phyloP scores from a whole-genome alignment of 2,888 invertebrate species.

The Graphium colonna region DNA sequence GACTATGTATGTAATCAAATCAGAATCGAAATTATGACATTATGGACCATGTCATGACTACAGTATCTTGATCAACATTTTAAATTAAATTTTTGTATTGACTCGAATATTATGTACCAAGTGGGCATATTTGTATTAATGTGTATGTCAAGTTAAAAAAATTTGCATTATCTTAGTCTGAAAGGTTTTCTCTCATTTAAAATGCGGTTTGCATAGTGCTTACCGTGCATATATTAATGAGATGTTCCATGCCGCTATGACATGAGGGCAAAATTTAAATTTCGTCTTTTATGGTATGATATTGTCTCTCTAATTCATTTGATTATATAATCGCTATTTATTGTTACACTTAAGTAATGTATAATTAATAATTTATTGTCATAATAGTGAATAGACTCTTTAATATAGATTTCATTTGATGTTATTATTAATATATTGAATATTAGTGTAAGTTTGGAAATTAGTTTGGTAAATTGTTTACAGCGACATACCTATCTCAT shows the following conservation, averaged over 20 bases:
- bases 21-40: slow-evolving; percentile 58
- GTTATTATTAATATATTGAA: slow-evolving; percentile 72
- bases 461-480: slow-evolving; percentile 60
- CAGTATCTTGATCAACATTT: slow-evolving; percentile 74
- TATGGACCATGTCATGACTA: slow-evolving; percentile 58
- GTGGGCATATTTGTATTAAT: slow-evolving; percentile 34
- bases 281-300: slow-evolving; percentile 72
- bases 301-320: slow-evolving; percentile 75
- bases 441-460: slow-evolving; percentile 70
- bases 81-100: slow-evolving; percentile 38
- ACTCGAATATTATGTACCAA: slow-evolving; percentile 31
- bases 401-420: slow-evolving; percentile 77
- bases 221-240: slow-evolving; percentile 14
- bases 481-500: slow-evolving; percentile 57
- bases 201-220: slow-evolving; percentile 20
- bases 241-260: slow-evolving; percentile 14
- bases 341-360: slow-evolving; percentile 77
- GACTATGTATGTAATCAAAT: slow-evolving; percentile 31
- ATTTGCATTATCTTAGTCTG: slow-evolving; percentile 25
- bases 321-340: slow-evolving; percentile 76
- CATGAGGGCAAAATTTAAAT: slow-evolving; percentile 27
- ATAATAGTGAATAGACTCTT: slow-evolving; percentile 68
- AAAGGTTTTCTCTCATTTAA: slow-evolving; percentile 19
- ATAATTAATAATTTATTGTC: slow-evolving; percentile 75
- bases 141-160: slow-evolving; percentile 25